Conservation (phyloP, 2,797 vertebrate genomes). For the Urophycis tenuis region DNA sequence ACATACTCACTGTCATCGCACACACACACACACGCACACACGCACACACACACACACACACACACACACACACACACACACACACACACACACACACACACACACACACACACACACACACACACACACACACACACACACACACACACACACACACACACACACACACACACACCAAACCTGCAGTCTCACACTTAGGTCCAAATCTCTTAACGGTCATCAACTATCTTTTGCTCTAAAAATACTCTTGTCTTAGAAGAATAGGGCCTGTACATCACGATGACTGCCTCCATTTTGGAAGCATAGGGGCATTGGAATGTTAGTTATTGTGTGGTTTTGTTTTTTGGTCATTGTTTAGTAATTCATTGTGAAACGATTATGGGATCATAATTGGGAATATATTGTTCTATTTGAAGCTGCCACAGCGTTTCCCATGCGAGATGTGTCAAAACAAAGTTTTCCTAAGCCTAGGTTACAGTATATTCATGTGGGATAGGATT, state of each 20-base stretch:
- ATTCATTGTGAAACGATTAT: no score
- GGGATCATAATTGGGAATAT: no score
- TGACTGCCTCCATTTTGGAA: no score
- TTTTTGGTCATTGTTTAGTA: no score
- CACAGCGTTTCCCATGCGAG: no score
- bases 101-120: constrained; percentile 17
- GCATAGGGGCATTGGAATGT: no score
- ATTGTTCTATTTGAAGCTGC: no score
- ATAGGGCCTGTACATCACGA: neutral
- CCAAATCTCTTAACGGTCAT: constrained; percentile 31
- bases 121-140: constrained; percentile 15
- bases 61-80: constrained; percentile 23
- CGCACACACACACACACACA: constrained; percentile 10
- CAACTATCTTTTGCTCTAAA: constrained; percentile 43
- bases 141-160: constrained; percentile 13
- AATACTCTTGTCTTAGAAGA: constrained; percentile 62
- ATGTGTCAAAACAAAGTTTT: no score
- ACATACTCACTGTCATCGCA: no score
- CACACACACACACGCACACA: neutral
- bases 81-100: constrained; percentile 16
- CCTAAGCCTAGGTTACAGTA: no score
- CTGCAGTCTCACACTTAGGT: constrained; percentile 22
- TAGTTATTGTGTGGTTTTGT: no score
- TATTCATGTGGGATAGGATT: no score
- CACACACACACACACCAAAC: constrained; percentile 5